Percentiles rank a stretch among this genome's conserved stretches.
These are phyloP conservation scores for Apostichopus leukothele DNA, from an alignment of 53 echinoderm and acorn worm species.

Conservation along the genomic window DNA sequence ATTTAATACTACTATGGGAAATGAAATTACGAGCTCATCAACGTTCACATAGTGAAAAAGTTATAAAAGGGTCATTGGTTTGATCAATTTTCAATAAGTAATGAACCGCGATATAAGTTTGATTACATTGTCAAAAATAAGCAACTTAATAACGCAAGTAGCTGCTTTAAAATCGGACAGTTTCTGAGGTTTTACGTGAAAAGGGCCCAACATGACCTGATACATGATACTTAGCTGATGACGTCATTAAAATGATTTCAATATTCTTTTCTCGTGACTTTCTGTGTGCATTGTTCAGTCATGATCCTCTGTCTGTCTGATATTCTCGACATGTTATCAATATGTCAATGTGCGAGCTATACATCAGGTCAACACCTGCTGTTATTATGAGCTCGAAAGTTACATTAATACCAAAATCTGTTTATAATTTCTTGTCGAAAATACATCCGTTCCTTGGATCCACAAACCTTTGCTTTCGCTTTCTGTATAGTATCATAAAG, in stretches of 20 bases:
- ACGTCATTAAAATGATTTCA: neutral
- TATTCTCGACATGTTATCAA: neutral
- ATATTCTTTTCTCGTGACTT: no score
- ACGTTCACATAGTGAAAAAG: no score
- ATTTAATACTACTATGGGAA: no score
- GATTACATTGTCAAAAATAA: no score
- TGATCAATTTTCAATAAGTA: no score
- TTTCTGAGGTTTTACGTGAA: neutral
- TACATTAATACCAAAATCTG: neutral
- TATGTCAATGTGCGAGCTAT: neutral
- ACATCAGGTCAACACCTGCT: neutral
- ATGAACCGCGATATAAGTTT: no score
- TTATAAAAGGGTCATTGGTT: no score
- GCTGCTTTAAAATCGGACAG: neutral
- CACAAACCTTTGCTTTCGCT: neutral
- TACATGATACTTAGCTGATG: neutral
- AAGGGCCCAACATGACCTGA: neutral
- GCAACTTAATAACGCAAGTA: neutral
- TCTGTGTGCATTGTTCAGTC: no score
- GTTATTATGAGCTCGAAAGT: neutral
- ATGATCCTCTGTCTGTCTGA: neutral
- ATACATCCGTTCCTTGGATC: neutral
- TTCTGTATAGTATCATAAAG: neutral
- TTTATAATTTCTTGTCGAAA: neutral
- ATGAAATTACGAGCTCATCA: no score